Evolutionary conservation across 2,888 invertebrate species (phyloP).

Genomic region (Xylophagus ater): DNA sequence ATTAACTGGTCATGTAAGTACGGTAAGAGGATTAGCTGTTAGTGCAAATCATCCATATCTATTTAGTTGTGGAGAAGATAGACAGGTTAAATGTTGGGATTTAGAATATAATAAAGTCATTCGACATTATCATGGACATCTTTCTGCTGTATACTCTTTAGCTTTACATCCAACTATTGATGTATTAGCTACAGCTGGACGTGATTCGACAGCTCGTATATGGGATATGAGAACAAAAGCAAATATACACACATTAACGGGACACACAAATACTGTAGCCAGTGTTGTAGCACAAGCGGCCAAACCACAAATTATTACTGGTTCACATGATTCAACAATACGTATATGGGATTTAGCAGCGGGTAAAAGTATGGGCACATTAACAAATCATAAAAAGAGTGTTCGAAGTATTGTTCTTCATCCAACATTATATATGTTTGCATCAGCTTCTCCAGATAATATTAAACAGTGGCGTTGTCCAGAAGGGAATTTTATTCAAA

Average conservation of each 20-base stretch:
- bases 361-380: conserved; percentile 83
- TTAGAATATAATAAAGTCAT: conserved; percentile 97
- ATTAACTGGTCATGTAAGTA: conserved; percentile 95
- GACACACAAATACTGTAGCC: conserved; percentile 96
- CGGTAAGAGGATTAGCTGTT: conserved; percentile 90
- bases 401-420: conserved; percentile 68
- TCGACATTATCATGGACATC: conserved; percentile 96
- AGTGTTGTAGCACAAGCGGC: conserved; percentile 85
- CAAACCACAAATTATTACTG: conserved; percentile 90
- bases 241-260: conserved; percentile 89
- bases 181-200: conserved; percentile 83
- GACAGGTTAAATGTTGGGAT: conserved; percentile 99
- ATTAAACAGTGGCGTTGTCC: conserved; percentile 99
- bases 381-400: conserved; percentile 98
- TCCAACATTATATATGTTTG: conserved; percentile 80
- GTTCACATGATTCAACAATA: conserved; percentile 94
- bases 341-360: conserved; percentile 96
- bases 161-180: conserved; percentile 93
- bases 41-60: conserved; percentile 93
- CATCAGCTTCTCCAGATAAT: conserved; percentile 95
- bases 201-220: conserved; percentile 91
- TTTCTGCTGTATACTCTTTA: conserved; percentile 90
- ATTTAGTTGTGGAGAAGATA: conserved; percentile 97
- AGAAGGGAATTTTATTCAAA: conserved; percentile 94
- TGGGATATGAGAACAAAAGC: conserved; percentile 99